Base-by-base conservation (phyloP, 1,140 invertebrate genomes). In the Acyrthosiphon pisum region DNA sequence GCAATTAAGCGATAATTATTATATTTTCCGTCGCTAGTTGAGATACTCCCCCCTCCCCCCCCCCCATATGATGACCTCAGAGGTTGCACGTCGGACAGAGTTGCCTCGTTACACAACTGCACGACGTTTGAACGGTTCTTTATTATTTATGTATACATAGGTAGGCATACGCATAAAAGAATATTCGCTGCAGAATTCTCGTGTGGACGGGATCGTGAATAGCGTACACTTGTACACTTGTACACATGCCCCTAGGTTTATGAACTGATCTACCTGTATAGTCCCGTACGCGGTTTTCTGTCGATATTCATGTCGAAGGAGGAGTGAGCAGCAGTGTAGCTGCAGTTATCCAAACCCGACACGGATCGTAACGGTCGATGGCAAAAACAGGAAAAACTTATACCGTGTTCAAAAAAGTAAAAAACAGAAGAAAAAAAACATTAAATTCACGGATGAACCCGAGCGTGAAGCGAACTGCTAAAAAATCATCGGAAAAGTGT, bases 1-100 rank as follows among this genome's bases (percentile, higher is more conserved):
- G 44, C 90, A 91, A 91, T 91, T 91, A 91, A 91, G 90, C 22
- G 90, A 91, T 91, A 81, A 91, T 91, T 91, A 91, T 91, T 48
- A 14, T 83, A 83, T 56, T 81, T 44, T 91, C 56, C 60, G 6
- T 53, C 56, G 18, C n/a, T 37, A 37, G 41, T 81, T 37, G 30
- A 76, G 60, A 8, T 56, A 90, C 23, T 50, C 88, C n/a, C 56
- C 22, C n/a, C 56, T 9, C 23, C 41, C 41, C 3, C 48, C 41
- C 44, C 41, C 60, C 30, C n/a, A 30, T 26, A 91, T 1, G 90
- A 83, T 48, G 46, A 91, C 90, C 90, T 91, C 90, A 44, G 90
- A 91, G 76, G 90, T 91, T 91, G 46, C 26, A 83, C 90, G 35
- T 44, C 41, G 44, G 46, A 76, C 18, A 14, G 22, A 50, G 44